A percentile compares a stretch with the other conserved stretches of the same genome.
These are phyloP conservation scores for Lepidotrigona ventralis DNA, from an alignment of 1,140 invertebrate genomes.

Conservation along the genomic window DNA sequence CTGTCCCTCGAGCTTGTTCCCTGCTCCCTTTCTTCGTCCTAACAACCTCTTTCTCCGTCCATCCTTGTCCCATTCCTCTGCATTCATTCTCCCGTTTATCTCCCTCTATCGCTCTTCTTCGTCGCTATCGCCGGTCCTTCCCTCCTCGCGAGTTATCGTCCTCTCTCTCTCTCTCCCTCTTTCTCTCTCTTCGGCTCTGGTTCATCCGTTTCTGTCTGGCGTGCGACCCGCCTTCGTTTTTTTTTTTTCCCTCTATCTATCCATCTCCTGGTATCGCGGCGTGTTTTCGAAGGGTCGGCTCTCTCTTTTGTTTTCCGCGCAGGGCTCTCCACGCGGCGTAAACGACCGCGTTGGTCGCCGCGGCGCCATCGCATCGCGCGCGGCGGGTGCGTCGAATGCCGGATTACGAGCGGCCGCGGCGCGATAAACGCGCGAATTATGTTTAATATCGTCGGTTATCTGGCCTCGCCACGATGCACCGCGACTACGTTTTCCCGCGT, in stretches of 20 bases:
- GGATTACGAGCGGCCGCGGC: slow-evolving; percentile 60
- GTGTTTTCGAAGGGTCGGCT: slow-evolving; percentile 62
- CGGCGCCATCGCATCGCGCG: slow-evolving; percentile 39
- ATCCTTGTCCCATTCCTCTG: slow-evolving; percentile 44
- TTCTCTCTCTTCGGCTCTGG: background rate
- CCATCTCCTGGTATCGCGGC: slow-evolving; percentile 43
- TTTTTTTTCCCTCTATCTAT: slow-evolving; percentile 22
- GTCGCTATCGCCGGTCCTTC: background rate
- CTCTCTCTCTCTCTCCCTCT: background rate
- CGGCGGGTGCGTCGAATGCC: slow-evolving; percentile 50
- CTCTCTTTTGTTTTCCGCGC: slow-evolving; percentile 59
- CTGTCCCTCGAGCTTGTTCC: too few relatives aligned
- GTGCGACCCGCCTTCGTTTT: background rate
- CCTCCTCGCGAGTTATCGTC: background rate
- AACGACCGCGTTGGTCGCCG: slow-evolving; percentile 56
- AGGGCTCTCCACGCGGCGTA: slow-evolving; percentile 44
- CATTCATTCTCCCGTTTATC: slow-evolving; percentile 37
- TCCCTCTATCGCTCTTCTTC: slow-evolving; percentile 14
- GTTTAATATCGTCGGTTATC: slow-evolving; percentile 67
- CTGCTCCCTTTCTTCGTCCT: background rate
- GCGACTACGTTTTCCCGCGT: slow-evolving; percentile 3
- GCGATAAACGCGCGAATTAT: slow-evolving; percentile 73
- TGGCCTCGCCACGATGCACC: slow-evolving; percentile 14
- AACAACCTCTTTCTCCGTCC: background rate
- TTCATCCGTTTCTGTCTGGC: background rate